These are phyloP conservation scores for Atrichornis clamosus DNA, from an alignment of 2,113 vertebrate species.

Conservation along the genomic window DNA sequence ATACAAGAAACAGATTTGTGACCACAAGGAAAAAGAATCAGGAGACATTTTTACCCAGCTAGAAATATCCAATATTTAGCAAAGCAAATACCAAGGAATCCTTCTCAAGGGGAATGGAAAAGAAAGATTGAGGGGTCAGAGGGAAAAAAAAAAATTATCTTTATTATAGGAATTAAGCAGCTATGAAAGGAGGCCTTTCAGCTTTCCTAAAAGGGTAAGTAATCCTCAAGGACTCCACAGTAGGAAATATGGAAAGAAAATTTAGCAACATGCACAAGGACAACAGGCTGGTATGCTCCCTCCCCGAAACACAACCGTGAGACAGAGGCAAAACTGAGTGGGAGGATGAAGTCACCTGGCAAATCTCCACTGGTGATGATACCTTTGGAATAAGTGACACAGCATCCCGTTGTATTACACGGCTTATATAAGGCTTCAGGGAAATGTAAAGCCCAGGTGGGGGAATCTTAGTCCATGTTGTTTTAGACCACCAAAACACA, in stretches of 20 bases:
- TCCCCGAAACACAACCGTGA: constrained; percentile 30
- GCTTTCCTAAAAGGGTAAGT: background rate
- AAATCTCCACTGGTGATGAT: constrained; percentile 64
- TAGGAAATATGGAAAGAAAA: background rate
- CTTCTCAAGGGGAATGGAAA: background rate
- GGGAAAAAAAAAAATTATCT: background rate
- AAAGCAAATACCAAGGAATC: constrained; percentile 35
- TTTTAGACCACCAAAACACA: constrained; percentile 49
- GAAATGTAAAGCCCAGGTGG: constrained; percentile 51
- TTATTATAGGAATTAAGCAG: background rate
- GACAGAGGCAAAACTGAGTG: constrained; percentile 62
- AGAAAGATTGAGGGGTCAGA: background rate
- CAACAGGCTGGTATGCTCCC: constrained; percentile 43
- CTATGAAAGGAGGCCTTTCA: constrained; percentile 11
- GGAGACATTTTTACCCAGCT: constrained; percentile 50
- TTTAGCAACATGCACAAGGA: background rate
- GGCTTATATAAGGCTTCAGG: constrained; percentile 59
- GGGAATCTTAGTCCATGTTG: constrained; percentile 36
- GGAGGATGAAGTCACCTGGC: constrained; percentile 68
- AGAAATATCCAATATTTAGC: constrained; percentile 46
- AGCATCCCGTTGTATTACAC: constrained; percentile 54
- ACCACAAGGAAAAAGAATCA: constrained; percentile 60
- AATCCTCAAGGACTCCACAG: constrained; percentile 19
- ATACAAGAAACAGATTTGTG: constrained; percentile 65
- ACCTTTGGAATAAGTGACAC: constrained; percentile 66